These are phyloP conservation scores for Tipula unca DNA, from an alignment of 2,888 invertebrate genomes.

Conservation along the genomic window DNA sequence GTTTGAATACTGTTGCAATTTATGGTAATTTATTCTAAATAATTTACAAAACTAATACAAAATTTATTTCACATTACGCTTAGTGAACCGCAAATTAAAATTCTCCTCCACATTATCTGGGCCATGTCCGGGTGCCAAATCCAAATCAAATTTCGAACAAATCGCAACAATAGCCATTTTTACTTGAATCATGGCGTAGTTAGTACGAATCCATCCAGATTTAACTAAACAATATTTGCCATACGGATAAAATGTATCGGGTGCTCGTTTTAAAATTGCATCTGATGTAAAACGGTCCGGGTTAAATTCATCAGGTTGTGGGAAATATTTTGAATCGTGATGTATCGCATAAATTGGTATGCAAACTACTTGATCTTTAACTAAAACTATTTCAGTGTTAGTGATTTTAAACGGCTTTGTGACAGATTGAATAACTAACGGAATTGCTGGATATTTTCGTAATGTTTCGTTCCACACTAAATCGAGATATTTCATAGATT, in stretches of 20 bases:
- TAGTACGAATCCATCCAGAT: not conserved
- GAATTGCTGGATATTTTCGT: not conserved
- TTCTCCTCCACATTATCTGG: not conserved
- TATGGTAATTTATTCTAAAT: no score
- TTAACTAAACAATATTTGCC: not conserved
- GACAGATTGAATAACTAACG: not conserved
- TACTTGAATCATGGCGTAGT: not conserved
- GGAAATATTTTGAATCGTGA: not conserved
- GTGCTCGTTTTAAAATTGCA: not conserved
- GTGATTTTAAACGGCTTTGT: not conserved
- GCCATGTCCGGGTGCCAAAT: not conserved
- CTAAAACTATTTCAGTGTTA: not conserved
- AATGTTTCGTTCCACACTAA: not conserved
- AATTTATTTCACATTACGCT: not conserved
- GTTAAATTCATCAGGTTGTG: not conserved
- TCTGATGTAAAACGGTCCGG: not conserved
- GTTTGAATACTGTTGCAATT: no score
- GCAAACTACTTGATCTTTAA: not conserved
- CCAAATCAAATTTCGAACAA: not conserved
- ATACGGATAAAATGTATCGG: not conserved
- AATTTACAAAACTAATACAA: not conserved
- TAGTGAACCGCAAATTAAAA: not conserved
- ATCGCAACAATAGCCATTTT: not conserved
- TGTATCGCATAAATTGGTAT: not conserved
- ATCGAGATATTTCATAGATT: not conserved